Base-by-base conservation (phyloP, 2,113 vertebrate genomes). In the Protomyctophum bolini region DNA sequence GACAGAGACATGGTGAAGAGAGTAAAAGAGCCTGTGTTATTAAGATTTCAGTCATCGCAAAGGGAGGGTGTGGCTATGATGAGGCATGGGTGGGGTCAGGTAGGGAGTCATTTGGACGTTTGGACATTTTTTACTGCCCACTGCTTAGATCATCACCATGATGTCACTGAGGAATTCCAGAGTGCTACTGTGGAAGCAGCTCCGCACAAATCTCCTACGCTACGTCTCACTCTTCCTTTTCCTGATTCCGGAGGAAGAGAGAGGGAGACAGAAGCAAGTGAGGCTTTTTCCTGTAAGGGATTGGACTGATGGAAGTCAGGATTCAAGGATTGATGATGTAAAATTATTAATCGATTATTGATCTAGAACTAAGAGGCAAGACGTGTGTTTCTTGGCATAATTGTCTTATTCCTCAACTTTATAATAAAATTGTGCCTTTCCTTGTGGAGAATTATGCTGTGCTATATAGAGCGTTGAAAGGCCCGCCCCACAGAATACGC, bases 331-430 rank as follows among this genome's bases (percentile, higher is more conserved):
- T 2, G 45, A 29, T 12, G 4, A 52, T 55, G 63, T 49, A 51
- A 72, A 58, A 57, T 58, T n/a, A n/a, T n/a, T n/a, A n/a, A n/a
- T n/a, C n/a, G 7, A 3, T 10, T 50, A 73, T 58, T 71, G 63
- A 85, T 41, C 33, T 41, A 41, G 33, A 41, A 59, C 14, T 8
- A 8, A 58, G n/a, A n/a, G n/a, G n/a, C n/a, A n/a, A n/a, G 55
- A 73, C 77, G 79, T 56, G 73, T 80, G 84, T 75, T 76, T 67
- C 65, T 74, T 0, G 56, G 80, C 76, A 73, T 74, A 81, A 81
- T 63, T n/a, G 72, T 73, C 59, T 65, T n/a, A 66, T 87, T 83
- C 58, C 66, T 4, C 10, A 14, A 79, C 58, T 1, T 4, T n/a
- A 33, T 66, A 41, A 55, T 33, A 29, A 41, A 63, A 9, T 58